Evolutionary conservation across 2,888 invertebrate species (phyloP), one percentile per base, ranked within the genome.

Genomic region (Elegia similella): DNA sequence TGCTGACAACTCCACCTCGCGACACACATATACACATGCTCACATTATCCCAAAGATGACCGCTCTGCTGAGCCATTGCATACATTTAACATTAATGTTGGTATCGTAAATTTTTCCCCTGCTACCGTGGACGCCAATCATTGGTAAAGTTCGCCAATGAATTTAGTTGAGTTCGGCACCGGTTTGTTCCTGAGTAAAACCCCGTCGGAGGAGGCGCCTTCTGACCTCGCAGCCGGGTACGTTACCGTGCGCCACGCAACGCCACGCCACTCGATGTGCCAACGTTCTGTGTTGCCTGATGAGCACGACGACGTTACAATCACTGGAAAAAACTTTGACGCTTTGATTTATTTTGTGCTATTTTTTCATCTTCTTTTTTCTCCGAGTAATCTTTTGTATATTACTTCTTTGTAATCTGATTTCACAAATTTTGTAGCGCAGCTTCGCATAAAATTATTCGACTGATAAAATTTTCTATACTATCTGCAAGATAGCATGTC

Each of bases 91-190:
- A 72, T 75, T 87, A 88, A 85, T 79, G 71, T 78, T 77, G 77
- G 71, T 73, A 78, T 79, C 80, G 66, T 68, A 70, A 76, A 83
- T 84, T 88, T 90, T 86, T 85, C 82, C 80, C 77, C 79, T 88
- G 88, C 89, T 85, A 83, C 86, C 88, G 77, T 88, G 88, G 89
- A 89, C 86, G 84, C 85, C 82, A 78, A 86, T 76, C 83, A 84
- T 53, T 54, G 57, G 59, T 64, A 64, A 57, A 97, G 97, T 92
- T 97, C 97, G 81, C 97, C 97, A 82, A 97, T 97, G 93, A 97
- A 97, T 94, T 94, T 98, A 94, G 98, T 98, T 90, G 98, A 98
- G 94, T 96, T 98, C 92, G 97, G 98, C 89, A 96, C 97, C 80
- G 98, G 98, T 90, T 94, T 98, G 88, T 97, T 98, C 94, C 93